Base-by-base conservation (phyloP, 2,113 vertebrate species). In the Platycercus adscitus region DNA sequence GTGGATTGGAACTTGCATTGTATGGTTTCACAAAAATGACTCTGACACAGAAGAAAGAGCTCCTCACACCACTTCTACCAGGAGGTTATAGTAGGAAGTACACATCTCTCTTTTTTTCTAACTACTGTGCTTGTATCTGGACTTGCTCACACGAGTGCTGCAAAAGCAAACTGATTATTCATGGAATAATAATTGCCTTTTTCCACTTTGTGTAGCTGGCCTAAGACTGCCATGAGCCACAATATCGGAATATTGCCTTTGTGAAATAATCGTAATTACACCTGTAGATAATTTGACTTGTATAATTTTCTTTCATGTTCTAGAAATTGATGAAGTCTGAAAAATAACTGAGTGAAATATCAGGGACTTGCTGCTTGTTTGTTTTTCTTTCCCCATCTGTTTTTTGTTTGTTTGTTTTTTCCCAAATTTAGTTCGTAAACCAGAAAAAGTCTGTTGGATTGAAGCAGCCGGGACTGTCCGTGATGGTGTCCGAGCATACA, bases 401-500 rank as follows among this genome's bases (percentile, higher is more conserved):
- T 31, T 28, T 75, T 6, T 35, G 9, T 66, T 4, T 76, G 18
- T 79, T 18, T 91, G 41, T 49, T 37, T 76, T 10, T 64, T 9
- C 41, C 63, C 17, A 82, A 53, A 92, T 68, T 9, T 91, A 99
- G 99, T 99, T 83, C 98, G 94, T 88, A 99, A 99, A 92, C 99
- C 99, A 12, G 98, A 98, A 91, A 99, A 99, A 88, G 98, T 99
- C 35, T 98, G 98, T 17, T 99, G 98, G 96, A 97, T 97, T 63
- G 98, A 98, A 93, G 98, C 98, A 0, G 99, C 99, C 0, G 99
- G 98, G 8, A 97, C 98, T 1, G 66, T 99, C 47, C 98, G 98
- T n/a, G 99, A 99, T 49, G 99, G 98, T 61, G 94, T 99, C 4
- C 95, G 97, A 31, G 99, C 99, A 1, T 99, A 99, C 91, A 99